Percentiles rank a stretch among this genome's conserved stretches.
Conservation (phyloP, 2,113 vertebrate genomes). For the Cyanoliseus patagonus region DNA sequence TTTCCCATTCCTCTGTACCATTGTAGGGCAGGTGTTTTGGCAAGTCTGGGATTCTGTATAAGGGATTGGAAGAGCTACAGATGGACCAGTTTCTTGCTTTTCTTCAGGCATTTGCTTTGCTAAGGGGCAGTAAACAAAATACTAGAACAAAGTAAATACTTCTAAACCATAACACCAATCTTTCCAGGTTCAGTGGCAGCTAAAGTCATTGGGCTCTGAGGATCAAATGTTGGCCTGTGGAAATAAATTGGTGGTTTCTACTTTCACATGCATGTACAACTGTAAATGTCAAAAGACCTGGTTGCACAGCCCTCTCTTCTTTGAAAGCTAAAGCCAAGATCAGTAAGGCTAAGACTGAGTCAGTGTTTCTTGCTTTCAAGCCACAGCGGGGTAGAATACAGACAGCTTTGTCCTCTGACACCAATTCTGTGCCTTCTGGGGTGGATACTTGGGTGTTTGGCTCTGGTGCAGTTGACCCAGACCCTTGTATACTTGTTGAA, state of each 20-base stretch:
- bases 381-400: not conserved
- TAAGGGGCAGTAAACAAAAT: not conserved
- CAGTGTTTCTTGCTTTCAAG: not conserved
- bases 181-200: not conserved
- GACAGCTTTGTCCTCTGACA: not conserved
- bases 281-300: not conserved
- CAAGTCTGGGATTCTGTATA: not conserved
- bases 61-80: not conserved
- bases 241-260: not conserved
- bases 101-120: not conserved
- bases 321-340: not conserved
- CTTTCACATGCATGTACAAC: accelerated
- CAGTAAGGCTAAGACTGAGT: not conserved
- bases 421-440: not conserved
- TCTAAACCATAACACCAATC: not conserved
- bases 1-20: not conserved
- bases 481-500: accelerated
- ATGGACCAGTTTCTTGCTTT: not conserved
- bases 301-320: not conserved
- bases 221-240: not conserved
- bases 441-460: not conserved
- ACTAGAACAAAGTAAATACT: not conserved
- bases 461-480: not conserved
- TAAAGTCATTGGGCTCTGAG: not conserved
- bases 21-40: not conserved